Evolutionary conservation across 2,113 vertebrate species (phyloP), one percentile per base, ranked within the genome.

Genomic region (Pedetes capensis): DNA sequence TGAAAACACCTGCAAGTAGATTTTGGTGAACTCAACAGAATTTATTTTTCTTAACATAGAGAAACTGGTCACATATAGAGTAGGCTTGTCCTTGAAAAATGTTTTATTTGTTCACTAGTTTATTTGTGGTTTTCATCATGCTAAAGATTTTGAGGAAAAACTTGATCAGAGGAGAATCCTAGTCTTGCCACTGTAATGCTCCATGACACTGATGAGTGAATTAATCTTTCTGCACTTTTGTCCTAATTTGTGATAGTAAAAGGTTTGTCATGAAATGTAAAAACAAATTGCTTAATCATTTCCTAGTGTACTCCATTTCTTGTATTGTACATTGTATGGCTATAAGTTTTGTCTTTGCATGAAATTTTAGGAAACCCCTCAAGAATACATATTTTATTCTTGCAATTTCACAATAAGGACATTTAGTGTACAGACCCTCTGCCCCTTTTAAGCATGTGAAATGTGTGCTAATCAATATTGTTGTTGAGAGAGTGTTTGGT

Each of bases 271-370:
- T 66, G 11, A 74, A 83, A 90, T 78, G 11, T 22, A 72, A 9
- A 94, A 76, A 92, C 55, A 61, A 34, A 44, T 69, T 76, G 27
- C 8, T 78, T 81, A 87, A 37, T 82, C 83, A 29, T 95, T 91
- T 47, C 23, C 11, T 55, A 39, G 47, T 23, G 57, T 34, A n/a
- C 4, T 29, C 8, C 22, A 53, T 59, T 22, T 10, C 10, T 79
- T 0, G 20, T 53, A 27, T 37, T 29, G 9, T 53, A 20, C 51
- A 29, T 42, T 66, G 13, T 44, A 17, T 57, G 16, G 11, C 29
- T 39, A 57, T 14, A 22, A 7, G 6, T 68, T 79, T 93, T 78
- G 27, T 3, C 6, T 63, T 71, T 44, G 2, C 34, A 9, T 72
- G 11, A 27, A 44, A 82, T 82, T 92, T 89, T 42, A 63, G 74